Percentiles rank a stretch among this genome's conserved stretches.
Evolutionary conservation across 2,113 vertebrate species (phyloP).

Genomic region (Anas platyrhynchos): DNA sequence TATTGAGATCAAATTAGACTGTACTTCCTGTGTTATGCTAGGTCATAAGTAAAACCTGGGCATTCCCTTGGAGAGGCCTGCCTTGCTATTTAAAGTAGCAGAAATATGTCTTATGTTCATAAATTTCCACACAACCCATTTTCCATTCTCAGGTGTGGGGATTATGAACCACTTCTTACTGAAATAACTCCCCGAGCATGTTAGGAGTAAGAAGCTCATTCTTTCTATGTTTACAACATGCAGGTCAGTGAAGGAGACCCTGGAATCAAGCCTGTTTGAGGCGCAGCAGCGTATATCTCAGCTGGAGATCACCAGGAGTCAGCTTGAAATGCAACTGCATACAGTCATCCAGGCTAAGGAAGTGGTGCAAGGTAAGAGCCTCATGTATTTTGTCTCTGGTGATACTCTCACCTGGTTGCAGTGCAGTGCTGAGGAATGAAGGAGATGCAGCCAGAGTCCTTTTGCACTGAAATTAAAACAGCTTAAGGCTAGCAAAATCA

Average conservation of each 20-base stretch:
- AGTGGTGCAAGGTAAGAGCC: constrained; percentile 80
- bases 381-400: background rate
- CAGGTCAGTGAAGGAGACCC: constrained; percentile 77
- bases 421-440: background rate
- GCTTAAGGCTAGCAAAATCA: background rate
- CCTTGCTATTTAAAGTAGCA: background rate
- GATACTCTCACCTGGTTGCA: background rate
- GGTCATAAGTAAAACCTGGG: background rate
- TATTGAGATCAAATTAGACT: background rate
- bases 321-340: constrained; percentile 80
- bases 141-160: background rate
- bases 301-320: constrained; percentile 75
- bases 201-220: background rate
- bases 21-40: background rate
- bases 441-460: background rate
- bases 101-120: background rate
- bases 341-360: constrained; percentile 81
- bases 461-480: background rate
- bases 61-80: background rate
- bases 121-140: background rate
- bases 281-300: constrained; percentile 77
- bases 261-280: constrained; percentile 81
- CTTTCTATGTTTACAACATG: background rate
- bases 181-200: background rate
- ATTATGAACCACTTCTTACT: background rate